These are phyloP conservation scores for Cryptophagus acutangulus DNA, from an alignment of 2,888 invertebrate species.

Conservation along the genomic window DNA sequence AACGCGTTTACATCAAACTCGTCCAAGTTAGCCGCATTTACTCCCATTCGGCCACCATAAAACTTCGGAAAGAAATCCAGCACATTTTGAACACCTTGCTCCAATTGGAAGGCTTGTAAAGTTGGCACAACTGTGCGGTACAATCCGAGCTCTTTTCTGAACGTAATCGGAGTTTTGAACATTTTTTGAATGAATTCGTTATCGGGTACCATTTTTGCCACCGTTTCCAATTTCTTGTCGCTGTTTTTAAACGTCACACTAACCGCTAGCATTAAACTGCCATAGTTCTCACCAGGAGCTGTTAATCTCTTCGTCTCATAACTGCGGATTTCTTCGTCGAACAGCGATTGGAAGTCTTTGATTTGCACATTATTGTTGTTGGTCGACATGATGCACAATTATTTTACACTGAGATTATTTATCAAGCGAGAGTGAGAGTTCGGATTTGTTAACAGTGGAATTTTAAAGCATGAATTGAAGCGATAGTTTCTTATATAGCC, in stretches of 20 bases:
- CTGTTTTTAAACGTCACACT: slow-evolving; percentile 31
- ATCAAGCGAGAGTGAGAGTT: too few species aligned
- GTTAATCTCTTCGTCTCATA: slow-evolving; percentile 35
- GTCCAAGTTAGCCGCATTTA: slow-evolving; percentile 10
- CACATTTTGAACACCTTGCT: slow-evolving; percentile 41
- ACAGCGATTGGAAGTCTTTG: too few species aligned
- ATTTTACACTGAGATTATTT: too few species aligned
- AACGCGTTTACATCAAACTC: slow-evolving; percentile 42
- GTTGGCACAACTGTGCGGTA: slow-evolving; percentile 49
- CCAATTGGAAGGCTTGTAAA: slow-evolving; percentile 46
- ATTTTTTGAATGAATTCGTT: slow-evolving; percentile 37
- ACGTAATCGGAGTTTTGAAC: slow-evolving; percentile 50
- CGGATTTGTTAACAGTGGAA: too few species aligned
- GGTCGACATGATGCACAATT: too few species aligned
- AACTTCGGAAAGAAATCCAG: slow-evolving; percentile 42
- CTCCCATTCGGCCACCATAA: slow-evolving; percentile 38
- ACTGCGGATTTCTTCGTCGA: not conserved
- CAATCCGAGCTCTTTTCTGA: slow-evolving; percentile 51
- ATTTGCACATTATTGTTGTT: too few species aligned
- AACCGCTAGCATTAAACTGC: slow-evolving; percentile 51
- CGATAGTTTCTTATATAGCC: too few species aligned
- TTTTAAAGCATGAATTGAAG: too few species aligned
- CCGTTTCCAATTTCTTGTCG: slow-evolving; percentile 15
- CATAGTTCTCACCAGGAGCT: slow-evolving; percentile 56
- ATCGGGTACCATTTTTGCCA: slow-evolving; percentile 24